Percentiles rank a stretch among this genome's conserved stretches.
These are phyloP conservation scores for Drosophila paranaensis DNA, from an alignment of 2,888 invertebrate genomes.

Conservation along the genomic window DNA sequence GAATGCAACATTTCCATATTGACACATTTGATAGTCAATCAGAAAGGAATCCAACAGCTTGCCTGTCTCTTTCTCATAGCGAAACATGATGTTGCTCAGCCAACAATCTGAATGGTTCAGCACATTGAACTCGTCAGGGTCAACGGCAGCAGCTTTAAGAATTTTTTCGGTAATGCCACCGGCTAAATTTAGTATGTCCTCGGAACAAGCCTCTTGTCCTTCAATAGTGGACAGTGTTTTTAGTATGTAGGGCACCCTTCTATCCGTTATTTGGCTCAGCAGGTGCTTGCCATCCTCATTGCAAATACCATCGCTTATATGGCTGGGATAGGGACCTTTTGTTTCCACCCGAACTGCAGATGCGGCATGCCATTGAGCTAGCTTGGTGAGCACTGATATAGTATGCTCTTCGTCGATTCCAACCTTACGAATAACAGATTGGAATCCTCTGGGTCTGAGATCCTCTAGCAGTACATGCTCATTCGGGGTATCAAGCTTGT, in stretches of 20 bases:
- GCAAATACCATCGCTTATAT: constrained; percentile 24
- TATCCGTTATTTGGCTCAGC: constrained; percentile 26
- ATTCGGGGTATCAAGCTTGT: constrained; percentile 29
- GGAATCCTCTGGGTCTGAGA: constrained; percentile 63
- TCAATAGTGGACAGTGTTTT: constrained; percentile 53
- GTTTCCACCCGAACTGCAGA: constrained; percentile 68
- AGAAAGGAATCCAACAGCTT: constrained; percentile 62
- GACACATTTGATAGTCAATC: constrained; percentile 72
- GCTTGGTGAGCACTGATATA: constrained; percentile 68
- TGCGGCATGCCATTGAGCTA: constrained; percentile 82
- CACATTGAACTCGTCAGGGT: constrained; percentile 70
- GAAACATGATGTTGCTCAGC: constrained; percentile 81
- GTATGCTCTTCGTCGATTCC: constrained; percentile 76
- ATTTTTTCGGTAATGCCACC: constrained; percentile 25
- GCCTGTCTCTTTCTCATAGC: constrained; percentile 55
- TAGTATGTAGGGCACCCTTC: constrained; percentile 21
- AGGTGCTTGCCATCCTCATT: constrained; percentile 27
- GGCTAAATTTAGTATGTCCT: constrained; percentile 46
- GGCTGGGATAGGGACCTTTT: constrained; percentile 58
- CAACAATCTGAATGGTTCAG: constrained; percentile 81
- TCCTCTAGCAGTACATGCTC: constrained; percentile 74
- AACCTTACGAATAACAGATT: constrained; percentile 61
- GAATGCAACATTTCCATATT: constrained; percentile 65
- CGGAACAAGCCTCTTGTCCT: constrained; percentile 56
- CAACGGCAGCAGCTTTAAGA: constrained; percentile 4